Conservation (phyloP, 2,797 vertebrate species). For the Coilia nasus region DNA sequence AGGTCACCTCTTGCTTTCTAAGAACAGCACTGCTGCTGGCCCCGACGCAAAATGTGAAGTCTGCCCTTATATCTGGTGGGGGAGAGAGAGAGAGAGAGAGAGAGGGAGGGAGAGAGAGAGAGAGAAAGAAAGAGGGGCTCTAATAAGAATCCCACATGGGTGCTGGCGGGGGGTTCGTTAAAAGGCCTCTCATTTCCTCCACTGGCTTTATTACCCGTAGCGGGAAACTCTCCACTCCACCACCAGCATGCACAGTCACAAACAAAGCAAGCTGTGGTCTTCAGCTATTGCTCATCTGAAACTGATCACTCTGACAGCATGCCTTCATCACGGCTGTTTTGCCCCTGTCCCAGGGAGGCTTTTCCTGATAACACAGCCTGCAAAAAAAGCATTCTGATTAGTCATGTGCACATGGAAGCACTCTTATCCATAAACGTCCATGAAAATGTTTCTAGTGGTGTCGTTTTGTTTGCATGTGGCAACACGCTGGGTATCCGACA, state of each 20-base stretch:
- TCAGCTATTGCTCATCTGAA: background rate
- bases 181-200: slow-evolving; percentile 61
- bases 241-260: background rate
- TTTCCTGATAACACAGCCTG: background rate
- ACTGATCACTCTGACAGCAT: background rate
- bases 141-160: slow-evolving; percentile 55
- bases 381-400: background rate
- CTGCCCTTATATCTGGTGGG: slow-evolving; percentile 24
- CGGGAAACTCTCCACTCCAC: background rate
- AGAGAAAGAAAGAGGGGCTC: slow-evolving; percentile 18
- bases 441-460: background rate
- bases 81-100: no score
- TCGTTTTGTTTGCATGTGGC: slow-evolving; percentile 6
- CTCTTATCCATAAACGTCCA: background rate
- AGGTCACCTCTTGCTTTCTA: slow-evolving; percentile 5
- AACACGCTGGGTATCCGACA: slow-evolving; percentile 2
- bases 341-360: background rate
- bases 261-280: background rate
- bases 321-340: background rate
- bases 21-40: slow-evolving; percentile 16
- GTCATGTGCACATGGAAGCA: background rate
- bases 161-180: slow-evolving; percentile 49
- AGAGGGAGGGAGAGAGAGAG: no score
- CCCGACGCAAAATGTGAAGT: background rate
- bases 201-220: background rate